A percentile compares a stretch with the other conserved stretches of the same genome.
phyloP scores from a whole-genome alignment of 2,113 vertebrate species.

The Phoenicopterus ruber region DNA sequence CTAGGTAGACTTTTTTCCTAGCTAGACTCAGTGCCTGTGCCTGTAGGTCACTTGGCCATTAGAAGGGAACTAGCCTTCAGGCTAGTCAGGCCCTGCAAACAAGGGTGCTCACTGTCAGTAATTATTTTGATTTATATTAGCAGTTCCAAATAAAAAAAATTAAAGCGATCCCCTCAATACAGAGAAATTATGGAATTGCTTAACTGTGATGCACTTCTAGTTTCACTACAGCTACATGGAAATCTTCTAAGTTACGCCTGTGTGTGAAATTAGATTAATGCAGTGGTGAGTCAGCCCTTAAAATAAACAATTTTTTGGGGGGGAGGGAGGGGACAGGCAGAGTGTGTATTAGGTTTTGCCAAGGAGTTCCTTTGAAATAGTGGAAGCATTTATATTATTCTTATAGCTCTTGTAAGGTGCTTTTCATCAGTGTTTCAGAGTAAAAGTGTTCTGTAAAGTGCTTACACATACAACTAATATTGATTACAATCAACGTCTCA shows the following conservation, averaged over 20 bases:
- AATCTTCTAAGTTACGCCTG: not conserved
- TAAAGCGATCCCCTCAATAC: not conserved
- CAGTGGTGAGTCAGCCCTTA: not conserved
- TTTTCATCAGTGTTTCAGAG: not conserved
- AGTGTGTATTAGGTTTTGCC: not conserved
- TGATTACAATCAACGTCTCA: not conserved
- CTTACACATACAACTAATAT: not conserved
- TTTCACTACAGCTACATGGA: not conserved
- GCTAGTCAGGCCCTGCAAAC: not conserved
- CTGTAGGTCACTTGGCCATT: not conserved
- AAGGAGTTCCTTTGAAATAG: not conserved
- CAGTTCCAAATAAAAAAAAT: not conserved
- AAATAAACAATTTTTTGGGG: not conserved
- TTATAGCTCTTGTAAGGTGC: not conserved
- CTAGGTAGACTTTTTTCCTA: not conserved
- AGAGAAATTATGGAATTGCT: not conserved
- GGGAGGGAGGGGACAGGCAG: too few relatives aligned
- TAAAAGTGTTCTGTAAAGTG: conserved; percentile 21
- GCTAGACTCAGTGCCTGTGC: not conserved
- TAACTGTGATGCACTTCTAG: not conserved
- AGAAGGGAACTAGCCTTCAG: not conserved
- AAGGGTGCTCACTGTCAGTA: accelerated
- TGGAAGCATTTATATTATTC: not conserved
- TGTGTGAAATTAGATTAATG: not conserved
- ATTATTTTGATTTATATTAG: not conserved